Conservation (phyloP, 2,797 vertebrate species). For the Lacerta viridis region DNA sequence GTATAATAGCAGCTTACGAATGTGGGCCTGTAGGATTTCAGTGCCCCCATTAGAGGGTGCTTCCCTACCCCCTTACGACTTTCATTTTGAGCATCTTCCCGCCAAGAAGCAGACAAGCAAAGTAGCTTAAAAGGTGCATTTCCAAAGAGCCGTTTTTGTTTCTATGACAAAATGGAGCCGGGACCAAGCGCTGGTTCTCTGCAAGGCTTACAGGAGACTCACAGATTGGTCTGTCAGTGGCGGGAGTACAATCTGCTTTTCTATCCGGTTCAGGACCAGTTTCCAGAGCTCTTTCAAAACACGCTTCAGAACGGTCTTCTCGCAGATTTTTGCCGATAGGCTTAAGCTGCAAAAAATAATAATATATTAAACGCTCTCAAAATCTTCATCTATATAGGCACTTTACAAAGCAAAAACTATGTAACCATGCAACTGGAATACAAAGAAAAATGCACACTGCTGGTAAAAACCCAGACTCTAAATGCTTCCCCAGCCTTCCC, state of each 20-base stretch:
- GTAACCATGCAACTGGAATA: no score
- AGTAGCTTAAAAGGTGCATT: no score
- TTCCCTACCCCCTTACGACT: neutral
- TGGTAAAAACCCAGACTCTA: no score
- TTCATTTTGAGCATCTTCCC: no score
- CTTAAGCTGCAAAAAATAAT: conserved; percentile 87
- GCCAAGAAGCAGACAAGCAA: no score
- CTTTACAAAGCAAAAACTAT: no score
- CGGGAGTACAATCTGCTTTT: conserved; percentile 95
- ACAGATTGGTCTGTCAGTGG: conserved; percentile 94
- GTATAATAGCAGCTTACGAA: no score
- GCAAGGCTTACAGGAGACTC: conserved; percentile 71
- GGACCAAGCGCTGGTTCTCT: neutral
- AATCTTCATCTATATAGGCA: neutral
- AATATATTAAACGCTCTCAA: neutral
- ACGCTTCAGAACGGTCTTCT: conserved; percentile 97
- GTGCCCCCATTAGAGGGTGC: neutral
- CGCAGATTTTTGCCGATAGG: conserved; percentile 97
- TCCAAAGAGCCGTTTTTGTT: neutral
- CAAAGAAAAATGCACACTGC: no score
- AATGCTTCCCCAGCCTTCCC: no score
- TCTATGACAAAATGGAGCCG: neutral
- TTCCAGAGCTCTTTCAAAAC: conserved; percentile 98
- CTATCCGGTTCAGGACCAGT: conserved; percentile 94
- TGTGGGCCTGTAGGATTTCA: neutral